Evolutionary conservation across 64 coral and sea anemone genomes (phyloP).

Genomic region (Actinia equina): DNA sequence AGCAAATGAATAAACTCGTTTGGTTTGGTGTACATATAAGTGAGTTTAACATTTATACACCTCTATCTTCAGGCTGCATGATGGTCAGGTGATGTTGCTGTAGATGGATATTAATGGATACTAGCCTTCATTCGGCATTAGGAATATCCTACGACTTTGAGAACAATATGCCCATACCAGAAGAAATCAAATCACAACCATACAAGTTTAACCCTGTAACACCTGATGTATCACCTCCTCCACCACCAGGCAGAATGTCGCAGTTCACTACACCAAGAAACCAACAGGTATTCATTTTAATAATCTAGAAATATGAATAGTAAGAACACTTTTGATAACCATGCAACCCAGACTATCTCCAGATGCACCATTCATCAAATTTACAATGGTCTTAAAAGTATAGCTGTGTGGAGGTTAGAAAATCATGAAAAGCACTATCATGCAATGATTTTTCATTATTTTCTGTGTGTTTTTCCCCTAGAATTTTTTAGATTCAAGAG

Average conservation of each 20-base stretch:
- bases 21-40: too few species aligned
- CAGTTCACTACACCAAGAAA: slow-evolving; percentile 6
- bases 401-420: too few species aligned
- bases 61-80: neutral
- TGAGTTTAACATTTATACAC: too few species aligned
- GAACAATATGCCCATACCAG: slow-evolving; percentile 57
- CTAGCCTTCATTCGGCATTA: slow-evolving; percentile 21
- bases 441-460: neutral
- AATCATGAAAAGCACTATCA: too few species aligned
- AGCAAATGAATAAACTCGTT: neutral
- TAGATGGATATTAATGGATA: slow-evolving; percentile 22
- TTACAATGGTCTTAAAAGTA: too few species aligned
- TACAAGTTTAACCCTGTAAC: slow-evolving; percentile 77
- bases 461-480: slow-evolving; percentile 9
- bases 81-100: neutral
- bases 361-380: too few species aligned
- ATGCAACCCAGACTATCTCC: too few species aligned
- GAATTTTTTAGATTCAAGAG: slow-evolving; percentile 1
- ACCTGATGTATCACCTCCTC: slow-evolving; percentile 81
- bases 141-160: neutral
- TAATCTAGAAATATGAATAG: too few species aligned
- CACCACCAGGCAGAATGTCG: slow-evolving; percentile 2
- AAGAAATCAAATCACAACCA: slow-evolving; percentile 54
- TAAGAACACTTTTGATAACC: too few species aligned
- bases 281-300: neutral